Evolutionary conservation across 2,797 vertebrate species (phyloP).

Genomic region (Acropternis orthonyx): DNA sequence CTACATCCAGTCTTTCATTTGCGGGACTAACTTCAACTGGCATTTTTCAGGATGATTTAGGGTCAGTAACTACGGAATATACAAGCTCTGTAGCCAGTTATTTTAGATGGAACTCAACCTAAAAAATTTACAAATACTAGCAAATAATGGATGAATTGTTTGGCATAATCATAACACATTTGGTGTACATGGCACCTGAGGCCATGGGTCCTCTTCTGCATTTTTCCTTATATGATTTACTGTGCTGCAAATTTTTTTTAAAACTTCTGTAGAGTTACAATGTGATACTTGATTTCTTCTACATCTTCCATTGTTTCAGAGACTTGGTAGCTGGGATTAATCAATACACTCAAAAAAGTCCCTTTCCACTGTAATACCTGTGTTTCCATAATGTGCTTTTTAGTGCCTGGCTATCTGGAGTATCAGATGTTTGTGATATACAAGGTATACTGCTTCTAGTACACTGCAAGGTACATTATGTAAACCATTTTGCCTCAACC

Average conservation of each 20-base stretch:
- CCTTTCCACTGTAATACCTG: not conserved
- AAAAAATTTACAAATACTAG: not conserved
- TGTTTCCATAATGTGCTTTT: not conserved
- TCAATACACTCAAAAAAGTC: not conserved
- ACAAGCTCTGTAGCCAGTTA: not conserved
- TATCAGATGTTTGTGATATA: not conserved
- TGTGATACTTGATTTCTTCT: not conserved
- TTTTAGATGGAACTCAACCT: not conserved
- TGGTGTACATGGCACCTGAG: not conserved
- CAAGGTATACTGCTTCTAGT: not conserved
- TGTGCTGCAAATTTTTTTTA: not conserved
- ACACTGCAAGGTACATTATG: not conserved
- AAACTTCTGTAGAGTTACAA: not conserved
- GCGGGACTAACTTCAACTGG: conserved; percentile 80
- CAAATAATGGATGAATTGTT: not conserved
- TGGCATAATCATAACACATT: not conserved
- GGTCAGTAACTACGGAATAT: conserved; percentile 74
- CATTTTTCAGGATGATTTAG: conserved; percentile 95
- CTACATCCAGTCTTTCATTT: conserved; percentile 66
- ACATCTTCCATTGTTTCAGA: not conserved
- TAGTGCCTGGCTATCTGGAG: not conserved
- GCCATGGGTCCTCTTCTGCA: not conserved
- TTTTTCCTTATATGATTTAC: not conserved
- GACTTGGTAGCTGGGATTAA: not conserved
- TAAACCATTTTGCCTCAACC: not conserved